Base-by-base conservation (phyloP, 2,888 invertebrate genomes). In the Hirtodrosophila trivittata region DNA sequence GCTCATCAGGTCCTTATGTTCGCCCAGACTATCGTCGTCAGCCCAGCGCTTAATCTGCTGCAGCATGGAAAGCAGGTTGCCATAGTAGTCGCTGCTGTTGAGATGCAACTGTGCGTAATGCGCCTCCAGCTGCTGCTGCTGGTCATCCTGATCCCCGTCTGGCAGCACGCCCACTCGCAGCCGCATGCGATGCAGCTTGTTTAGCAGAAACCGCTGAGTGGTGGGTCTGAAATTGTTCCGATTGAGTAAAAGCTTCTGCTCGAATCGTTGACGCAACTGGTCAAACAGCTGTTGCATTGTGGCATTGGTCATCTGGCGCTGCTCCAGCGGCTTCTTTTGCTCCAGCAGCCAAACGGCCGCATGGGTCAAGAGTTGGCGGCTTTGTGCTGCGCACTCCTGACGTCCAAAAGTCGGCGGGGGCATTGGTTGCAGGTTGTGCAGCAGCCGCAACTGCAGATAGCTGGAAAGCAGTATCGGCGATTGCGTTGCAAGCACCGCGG, bases 261-360 rank as follows among this genome's bases (percentile, higher is more conserved):
- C 5, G 8, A 77, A 74, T 1, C 46, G 66, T 5, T 50, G 47
- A 1, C 77, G 84, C 39, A 77, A 43, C 4, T 41, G 45, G 3
- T 1, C 33, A 25, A 77, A 84, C 3, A 84, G 18, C 1, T 30
- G 18, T 8, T 66, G 82, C 30, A 84, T 3, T 0, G 51, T 28
- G 3, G 35, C 38, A 32, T 56, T 38, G 13, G 30, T 33, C 1
- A n/a, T 12, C 4, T 38, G 47, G 0, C 38, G 43, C 26, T 39
- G 25, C 1, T 25, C 0, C 8, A 18, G 30, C 16, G 57, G 16
- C 21, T 50, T 55, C 1, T 47, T 18, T 37, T 57, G 38, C 26
- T 62, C 43, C 52, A 84, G 13, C 38, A 81, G 26, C 85, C 85
- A 77, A 0, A 37, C 70, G 3, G 63, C 37, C 1, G 85, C 75